Conservation (phyloP, 1,140 invertebrate species). For the Arion vulgaris region DNA sequence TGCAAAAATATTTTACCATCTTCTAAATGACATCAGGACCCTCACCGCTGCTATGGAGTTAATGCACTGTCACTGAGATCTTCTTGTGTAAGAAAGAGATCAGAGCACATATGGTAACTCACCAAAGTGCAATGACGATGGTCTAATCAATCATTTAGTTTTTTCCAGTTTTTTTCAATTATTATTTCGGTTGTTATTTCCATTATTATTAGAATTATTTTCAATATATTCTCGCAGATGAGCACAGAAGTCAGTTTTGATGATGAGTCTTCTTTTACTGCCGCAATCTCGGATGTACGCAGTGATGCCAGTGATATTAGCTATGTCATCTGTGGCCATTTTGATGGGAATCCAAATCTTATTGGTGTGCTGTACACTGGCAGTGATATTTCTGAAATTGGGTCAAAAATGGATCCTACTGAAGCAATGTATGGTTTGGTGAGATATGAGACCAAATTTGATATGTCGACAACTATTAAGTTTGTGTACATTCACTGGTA, state of each 20-base stretch:
- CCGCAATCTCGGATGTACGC: constrained; percentile 54
- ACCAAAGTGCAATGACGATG: no score
- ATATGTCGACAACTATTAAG: constrained; percentile 65
- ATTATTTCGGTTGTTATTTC: no score
- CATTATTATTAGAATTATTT: no score
- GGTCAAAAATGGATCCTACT: constrained; percentile 47
- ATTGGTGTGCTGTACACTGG: constrained; percentile 52
- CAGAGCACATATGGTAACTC: no score
- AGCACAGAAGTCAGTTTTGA: constrained; percentile 52
- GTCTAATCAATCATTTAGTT: no score
- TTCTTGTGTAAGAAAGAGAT: no score
- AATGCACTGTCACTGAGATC: no score
- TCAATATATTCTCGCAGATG: constrained; percentile 40
- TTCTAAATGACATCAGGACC: no score
- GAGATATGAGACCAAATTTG: constrained; percentile 57
- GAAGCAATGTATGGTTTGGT: constrained; percentile 61
- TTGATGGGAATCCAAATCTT: constrained; percentile 56
- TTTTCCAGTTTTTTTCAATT: no score
- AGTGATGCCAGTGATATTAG: constrained; percentile 47
- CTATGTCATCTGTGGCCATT: constrained; percentile 59
- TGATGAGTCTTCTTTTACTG: constrained; percentile 48
- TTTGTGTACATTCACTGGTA: constrained; percentile 68
- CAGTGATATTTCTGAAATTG: constrained; percentile 46
- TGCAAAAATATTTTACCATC: no score
- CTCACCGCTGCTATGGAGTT: no score